phyloP scores from a whole-genome alignment of 2,113 vertebrate species.

The Mugil cephalus region DNA sequence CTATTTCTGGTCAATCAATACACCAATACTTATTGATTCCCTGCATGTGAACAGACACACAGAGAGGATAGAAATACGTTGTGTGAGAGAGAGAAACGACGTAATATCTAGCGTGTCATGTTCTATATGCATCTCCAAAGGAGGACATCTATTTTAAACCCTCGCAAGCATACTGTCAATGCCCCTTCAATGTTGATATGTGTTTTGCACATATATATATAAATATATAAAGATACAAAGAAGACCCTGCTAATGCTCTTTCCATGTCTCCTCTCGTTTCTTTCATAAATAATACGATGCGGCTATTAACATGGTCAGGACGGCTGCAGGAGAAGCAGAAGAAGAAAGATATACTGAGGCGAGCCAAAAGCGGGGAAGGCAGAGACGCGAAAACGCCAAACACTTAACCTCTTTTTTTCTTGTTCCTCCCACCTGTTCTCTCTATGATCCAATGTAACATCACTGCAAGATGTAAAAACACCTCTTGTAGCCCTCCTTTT shows the following conservation, averaged over 20 bases:
- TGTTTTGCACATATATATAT: too few relatives aligned
- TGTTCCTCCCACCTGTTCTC: conserved; percentile 58
- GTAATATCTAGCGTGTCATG: conserved; percentile 52
- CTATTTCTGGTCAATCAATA: conserved; percentile 24
- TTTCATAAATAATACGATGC: conserved; percentile 69
- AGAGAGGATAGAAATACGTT: background rate
- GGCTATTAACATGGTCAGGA: conserved; percentile 55
- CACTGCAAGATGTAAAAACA: conserved; percentile 59
- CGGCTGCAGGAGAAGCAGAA: conserved; percentile 26
- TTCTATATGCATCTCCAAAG: conserved; percentile 63
- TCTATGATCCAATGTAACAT: conserved; percentile 59
- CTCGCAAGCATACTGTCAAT: conserved; percentile 30
- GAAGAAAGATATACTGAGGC: conserved; percentile 41
- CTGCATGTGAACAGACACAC: background rate
- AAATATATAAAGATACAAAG: too few relatives aligned
- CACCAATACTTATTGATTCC: conserved; percentile 36
- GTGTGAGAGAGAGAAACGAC: conserved; percentile 3
- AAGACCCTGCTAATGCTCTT: conserved; percentile 73
- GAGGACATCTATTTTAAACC: conserved; percentile 72
- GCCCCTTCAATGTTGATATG: conserved; percentile 9
- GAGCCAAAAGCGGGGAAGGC: conserved; percentile 44
- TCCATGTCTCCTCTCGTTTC: conserved; percentile 55
- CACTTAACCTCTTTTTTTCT: conserved; percentile 58
- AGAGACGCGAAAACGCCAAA: conserved; percentile 51
- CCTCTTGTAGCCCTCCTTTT: conserved; percentile 27